Base-by-base conservation (phyloP, 2,888 invertebrate species). In the Mythimna ferrago region DNA sequence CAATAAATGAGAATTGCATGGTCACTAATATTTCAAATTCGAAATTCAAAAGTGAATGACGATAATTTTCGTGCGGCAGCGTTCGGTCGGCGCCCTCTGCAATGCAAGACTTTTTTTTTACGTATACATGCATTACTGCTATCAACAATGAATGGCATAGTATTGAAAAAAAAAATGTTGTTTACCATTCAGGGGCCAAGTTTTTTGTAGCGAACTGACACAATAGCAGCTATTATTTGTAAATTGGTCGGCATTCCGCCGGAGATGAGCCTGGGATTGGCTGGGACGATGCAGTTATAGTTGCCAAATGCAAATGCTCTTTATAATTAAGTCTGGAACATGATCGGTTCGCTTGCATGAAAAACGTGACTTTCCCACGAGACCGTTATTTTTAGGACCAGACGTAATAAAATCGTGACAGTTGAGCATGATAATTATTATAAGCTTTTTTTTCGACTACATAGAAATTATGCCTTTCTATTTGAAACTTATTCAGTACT, bases 11-110 rank as follows among this genome's bases (percentile, higher is more conserved):
- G 78, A 68, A 87, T 73, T 69, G 84, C 80, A 74, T 87, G 84
- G 83, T 78, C 82, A 88, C 71, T 85, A 81, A 84, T 83, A 87
- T 86, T 81, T 89, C 82, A 87, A 83, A 87, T 78, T 82, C 77
- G 73, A 72, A 81, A 85, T 86, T 68, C 74, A 78, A 81, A 85
- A 83, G 14, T 76, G 77, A 86, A 68, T 78, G 66, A 82, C 72
- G 71, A 78, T 81, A 73, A 78, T 81, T 70, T 82, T 61, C 51
- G 48, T 51, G 57, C 69, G 53, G 58, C 64, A 63, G 65, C 65
- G 57, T 78, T 73, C 82, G 86, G 84, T 87, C 87, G 78, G 71
- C 79, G 87, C 82, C 81, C 85, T 83, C 74, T 74, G 65, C 57
- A 71, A 35, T 48, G 56, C 66, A 26, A 48, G 38, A 68, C 26